Percentiles rank a stretch among this genome's conserved stretches.
Conservation (phyloP, 1,140 invertebrate species). For the Belonocnema kinseyi region DNA sequence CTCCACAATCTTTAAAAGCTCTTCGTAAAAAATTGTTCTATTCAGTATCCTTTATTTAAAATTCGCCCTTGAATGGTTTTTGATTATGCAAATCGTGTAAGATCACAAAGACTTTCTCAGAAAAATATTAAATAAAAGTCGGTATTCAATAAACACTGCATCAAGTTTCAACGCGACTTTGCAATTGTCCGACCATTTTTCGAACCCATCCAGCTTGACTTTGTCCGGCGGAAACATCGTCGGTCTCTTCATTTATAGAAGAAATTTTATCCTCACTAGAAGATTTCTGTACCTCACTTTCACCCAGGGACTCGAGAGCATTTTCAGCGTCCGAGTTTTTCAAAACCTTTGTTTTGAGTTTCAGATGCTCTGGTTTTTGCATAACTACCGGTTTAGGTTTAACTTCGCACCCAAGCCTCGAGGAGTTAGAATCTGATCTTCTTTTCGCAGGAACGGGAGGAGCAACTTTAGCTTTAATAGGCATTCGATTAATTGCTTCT, state of each 20-base stretch:
- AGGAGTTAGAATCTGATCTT: slow-evolving; percentile 36
- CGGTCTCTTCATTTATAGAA: slow-evolving; percentile 46
- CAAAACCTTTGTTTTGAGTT: slow-evolving; percentile 43
- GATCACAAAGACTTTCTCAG: slow-evolving; percentile 37
- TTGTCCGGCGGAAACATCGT: slow-evolving; percentile 70
- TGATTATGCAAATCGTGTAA: background rate
- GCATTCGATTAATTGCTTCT: slow-evolving; percentile 34
- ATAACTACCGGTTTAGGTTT: slow-evolving; percentile 44
- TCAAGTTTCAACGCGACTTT: slow-evolving; percentile 65
- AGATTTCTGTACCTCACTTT: slow-evolving; percentile 16
- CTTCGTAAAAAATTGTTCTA: too few species aligned
- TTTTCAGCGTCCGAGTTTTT: slow-evolving; percentile 34
- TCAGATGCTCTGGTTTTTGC: slow-evolving; percentile 63
- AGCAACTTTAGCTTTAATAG: slow-evolving; percentile 56
- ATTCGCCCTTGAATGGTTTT: background rate
- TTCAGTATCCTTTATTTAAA: too few species aligned
- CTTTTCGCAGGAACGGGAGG: slow-evolving; percentile 70
- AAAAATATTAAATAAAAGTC: slow-evolving; percentile 5
- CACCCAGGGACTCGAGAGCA: slow-evolving; percentile 21
- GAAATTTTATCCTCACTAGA: slow-evolving; percentile 10
- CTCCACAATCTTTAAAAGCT: background rate
- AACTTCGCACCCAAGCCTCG: background rate
- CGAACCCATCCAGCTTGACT: slow-evolving; percentile 73
- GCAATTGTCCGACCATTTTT: slow-evolving; percentile 72
- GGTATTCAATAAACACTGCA: background rate